Evolutionary conservation across 2,888 invertebrate genomes (phyloP).

Genomic region (Drosophila seclusa): DNA sequence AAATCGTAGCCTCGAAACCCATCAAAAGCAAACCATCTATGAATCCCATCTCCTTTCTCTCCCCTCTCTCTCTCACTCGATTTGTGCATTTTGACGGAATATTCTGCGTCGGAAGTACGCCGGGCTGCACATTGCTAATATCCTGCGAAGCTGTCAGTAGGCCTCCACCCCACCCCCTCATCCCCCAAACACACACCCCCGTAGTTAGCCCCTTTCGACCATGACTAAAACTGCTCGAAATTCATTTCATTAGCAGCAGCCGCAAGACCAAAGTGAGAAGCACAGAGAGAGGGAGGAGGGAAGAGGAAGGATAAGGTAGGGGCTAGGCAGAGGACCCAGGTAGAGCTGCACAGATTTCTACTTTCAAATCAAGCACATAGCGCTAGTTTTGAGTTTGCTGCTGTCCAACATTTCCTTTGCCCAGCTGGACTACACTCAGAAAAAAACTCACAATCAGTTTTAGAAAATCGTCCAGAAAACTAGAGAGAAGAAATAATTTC

Average conservation of each 20-base stretch:
- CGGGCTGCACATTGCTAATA: slow-evolving; percentile 77
- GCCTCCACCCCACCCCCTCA: background rate
- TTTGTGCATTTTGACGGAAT: slow-evolving; percentile 52
- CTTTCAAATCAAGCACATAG: slow-evolving; percentile 25
- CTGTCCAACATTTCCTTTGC: background rate
- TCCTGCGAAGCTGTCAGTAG: slow-evolving; percentile 54
- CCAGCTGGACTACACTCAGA: background rate
- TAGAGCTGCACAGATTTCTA: slow-evolving; percentile 11
- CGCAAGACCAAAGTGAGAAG: slow-evolving; percentile 4
- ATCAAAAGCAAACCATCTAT: slow-evolving; percentile 50
- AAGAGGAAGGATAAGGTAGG: background rate
- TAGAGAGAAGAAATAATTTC: no score
- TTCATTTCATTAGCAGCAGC: slow-evolving; percentile 63
- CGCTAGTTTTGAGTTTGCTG: slow-evolving; percentile 16
- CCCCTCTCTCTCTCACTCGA: background rate
- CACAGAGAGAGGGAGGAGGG: background rate
- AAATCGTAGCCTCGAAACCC: slow-evolving; percentile 58
- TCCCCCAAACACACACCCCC: background rate
- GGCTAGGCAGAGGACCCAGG: background rate
- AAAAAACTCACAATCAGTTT: background rate
- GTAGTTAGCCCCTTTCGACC: slow-evolving; percentile 4
- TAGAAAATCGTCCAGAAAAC: background rate
- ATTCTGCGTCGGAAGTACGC: slow-evolving; percentile 73
- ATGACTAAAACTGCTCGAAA: slow-evolving; percentile 54
- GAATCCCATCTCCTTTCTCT: slow-evolving; percentile 3